Percentiles rank a stretch among this genome's conserved stretches.
Evolutionary conservation across 2,888 invertebrate genomes (phyloP).

Genomic region (Bellardia bayeri): DNA sequence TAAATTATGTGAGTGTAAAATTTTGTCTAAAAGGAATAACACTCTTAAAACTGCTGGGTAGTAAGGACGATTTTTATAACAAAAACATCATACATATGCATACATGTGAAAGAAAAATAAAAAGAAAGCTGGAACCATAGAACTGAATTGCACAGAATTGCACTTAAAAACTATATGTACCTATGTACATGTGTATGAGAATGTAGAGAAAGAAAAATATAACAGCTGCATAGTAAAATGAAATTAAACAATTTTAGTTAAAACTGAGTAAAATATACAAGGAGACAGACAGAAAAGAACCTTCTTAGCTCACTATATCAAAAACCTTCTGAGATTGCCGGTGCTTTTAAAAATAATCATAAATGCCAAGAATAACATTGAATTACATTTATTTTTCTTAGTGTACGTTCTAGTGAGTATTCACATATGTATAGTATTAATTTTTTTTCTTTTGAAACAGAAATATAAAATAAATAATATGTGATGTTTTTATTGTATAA

Average conservation of each 20-base stretch:
- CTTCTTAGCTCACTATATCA: background rate
- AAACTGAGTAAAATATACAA: background rate
- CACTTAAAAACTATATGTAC: slow-evolving; percentile 26
- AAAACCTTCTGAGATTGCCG: background rate
- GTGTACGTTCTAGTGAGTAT: slow-evolving; percentile 7
- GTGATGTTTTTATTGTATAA: slow-evolving; percentile 32
- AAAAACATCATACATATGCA: background rate
- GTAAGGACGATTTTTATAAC: slow-evolving; percentile 21
- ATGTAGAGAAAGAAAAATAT: slow-evolving; percentile 24
- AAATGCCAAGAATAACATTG: background rate
- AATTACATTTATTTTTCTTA: slow-evolving; percentile 21
- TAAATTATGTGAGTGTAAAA: no score
- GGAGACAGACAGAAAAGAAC: background rate
- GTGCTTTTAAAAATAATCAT: background rate
- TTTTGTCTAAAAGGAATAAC: no score
- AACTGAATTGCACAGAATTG: slow-evolving; percentile 34
- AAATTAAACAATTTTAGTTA: slow-evolving; percentile 20
- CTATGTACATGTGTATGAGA: background rate
- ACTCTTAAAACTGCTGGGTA: background rate
- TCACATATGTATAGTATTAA: background rate
- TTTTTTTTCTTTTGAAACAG: slow-evolving; percentile 2
- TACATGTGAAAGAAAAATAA: background rate
- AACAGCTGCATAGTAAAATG: background rate
- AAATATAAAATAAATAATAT: slow-evolving; percentile 54
- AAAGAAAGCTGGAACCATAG: background rate